Evolutionary conservation across 2,888 invertebrate species (phyloP), one percentile per base, ranked within the genome.

Genomic region (Cloeon dipterum): DNA sequence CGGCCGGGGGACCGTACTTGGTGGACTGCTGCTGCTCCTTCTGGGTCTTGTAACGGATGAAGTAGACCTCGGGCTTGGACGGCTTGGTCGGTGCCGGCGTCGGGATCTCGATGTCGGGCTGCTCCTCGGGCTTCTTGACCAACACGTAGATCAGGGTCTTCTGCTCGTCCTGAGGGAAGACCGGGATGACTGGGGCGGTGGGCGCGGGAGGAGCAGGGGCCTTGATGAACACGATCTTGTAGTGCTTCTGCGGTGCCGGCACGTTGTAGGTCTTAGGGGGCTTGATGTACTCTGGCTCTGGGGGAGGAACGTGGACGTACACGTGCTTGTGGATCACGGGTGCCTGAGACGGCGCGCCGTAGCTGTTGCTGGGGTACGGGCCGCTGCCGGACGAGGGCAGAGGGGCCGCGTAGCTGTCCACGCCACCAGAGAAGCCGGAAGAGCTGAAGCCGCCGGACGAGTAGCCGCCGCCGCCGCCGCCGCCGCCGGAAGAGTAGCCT

Each of bases 301-400:
- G 82, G 39, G 83, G 85, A 35, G 85, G 83, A 14, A 85, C 82
- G 56, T 85, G 85, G 14, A 86, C 83, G 59, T 85, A 86, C 11
- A 86, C 83, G 53, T 85, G 85, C 53, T 86, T 86, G 58, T 85
- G 85, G 36, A 85, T 70, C 26, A 79, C 74, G 38, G 81, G 76
- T 40, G 71, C 71, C 49, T 71, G 74, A 42, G 65, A 62, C 2
- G 78, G 77, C 26, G 48, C 45, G 19, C 47, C 42, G 36, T 44
- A 42, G 4, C 25, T 17, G 5, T 11, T 5, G n/a, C 29, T 29
- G 29, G 29, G 29, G 47, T 56, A 57, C 3, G 59, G 63, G 3
- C 37, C 37, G n/a, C 26, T 35, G 2, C 37, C 37, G 8, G 32
- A 19, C 25, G 23, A 39, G 54, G 53, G 14, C 61, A 54, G 33